phyloP scores from a whole-genome alignment of 2,888 invertebrate genomes.

The Ptycholaimellus sp. region DNA sequence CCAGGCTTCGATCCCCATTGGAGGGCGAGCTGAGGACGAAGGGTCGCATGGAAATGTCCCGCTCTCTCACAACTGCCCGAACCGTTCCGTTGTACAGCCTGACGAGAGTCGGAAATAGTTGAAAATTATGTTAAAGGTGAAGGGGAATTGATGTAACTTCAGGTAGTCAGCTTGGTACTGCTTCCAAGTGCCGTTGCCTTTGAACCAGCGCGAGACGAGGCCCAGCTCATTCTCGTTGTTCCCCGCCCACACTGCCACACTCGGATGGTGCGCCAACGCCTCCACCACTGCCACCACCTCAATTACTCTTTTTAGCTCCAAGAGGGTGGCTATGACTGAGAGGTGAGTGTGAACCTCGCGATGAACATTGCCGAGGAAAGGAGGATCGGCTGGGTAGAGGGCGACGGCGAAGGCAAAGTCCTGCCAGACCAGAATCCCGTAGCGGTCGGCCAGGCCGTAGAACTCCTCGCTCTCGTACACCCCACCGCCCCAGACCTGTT shows the following conservation, averaged over 20 bases:
- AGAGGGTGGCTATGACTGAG: background rate
- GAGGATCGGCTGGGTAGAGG: conserved; percentile 55
- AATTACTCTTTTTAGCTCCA: background rate
- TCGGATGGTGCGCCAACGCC: conserved; percentile 66
- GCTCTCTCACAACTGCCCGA: conserved; percentile 37
- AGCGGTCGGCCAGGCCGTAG: conserved; percentile 51
- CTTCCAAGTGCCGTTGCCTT: too few species aligned
- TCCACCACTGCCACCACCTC: too few species aligned
- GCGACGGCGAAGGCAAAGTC: conserved; percentile 89
- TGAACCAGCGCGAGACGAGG: conserved; percentile 5
- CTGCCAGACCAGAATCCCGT: conserved; percentile 84
- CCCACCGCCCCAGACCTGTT: conserved; percentile 99
- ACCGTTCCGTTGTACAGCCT: conserved; percentile 56
- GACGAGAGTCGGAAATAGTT: too few species aligned
- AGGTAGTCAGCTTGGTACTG: conserved; percentile 50
- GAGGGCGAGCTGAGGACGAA: conserved; percentile 72
- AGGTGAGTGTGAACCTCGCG: conserved; percentile 47
- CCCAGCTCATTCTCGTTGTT: conserved; percentile 93
- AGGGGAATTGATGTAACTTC: too few species aligned
- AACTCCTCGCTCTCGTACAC: conserved; percentile 70
- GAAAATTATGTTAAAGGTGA: too few species aligned
- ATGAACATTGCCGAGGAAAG: conserved; percentile 48
- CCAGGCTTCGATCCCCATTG: conserved; percentile 39
- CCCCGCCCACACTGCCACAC: conserved; percentile 64
- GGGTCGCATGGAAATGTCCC: conserved; percentile 39